Evolutionary conservation across 1,140 invertebrate species (phyloP), one percentile per base, ranked within the genome.

Genomic region (Dryas iulia): DNA sequence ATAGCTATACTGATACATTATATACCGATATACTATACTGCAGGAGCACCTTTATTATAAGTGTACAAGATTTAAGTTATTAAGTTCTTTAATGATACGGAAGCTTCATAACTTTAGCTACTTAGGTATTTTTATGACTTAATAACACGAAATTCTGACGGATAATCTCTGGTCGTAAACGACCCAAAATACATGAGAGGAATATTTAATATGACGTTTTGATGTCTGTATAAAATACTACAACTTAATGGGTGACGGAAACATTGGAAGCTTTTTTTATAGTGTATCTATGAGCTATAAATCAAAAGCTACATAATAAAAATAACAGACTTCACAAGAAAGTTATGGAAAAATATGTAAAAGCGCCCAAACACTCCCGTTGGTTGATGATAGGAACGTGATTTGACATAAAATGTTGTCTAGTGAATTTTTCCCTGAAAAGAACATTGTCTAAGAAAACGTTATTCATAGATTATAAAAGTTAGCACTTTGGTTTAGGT

Each of bases 91-190:
- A 47, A 47, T 21, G 39, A 47, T 21, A 21, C 24, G 8, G 3
- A 18, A 47, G 11, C 23, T n/a, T 24, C 39, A 61, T 61, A 52
- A 52, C 24, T 25, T 52, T 47, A 21, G 24, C 39, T 52, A 47
- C 59, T 53, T 77, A n/a, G 25, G 35, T n/a, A 78, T 81, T 86
- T 83, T 86, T 83, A 86, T 84, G 79, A 66, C 73, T 72, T 77
- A 77, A 82, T 84, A 86, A 81, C 70, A 78, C 54, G 71, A 72
- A 77, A 83, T 83, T 79, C 70, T 76, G 76, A 81, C 77, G 74
- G 73, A 79, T 84, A 83, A 86, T 86, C 81, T 79, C 63, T 65
- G 73, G 69, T 74, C 65, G 69, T 78, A 83, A 85, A 79, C 74
- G 74, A 76, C 71, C 67, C 24, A 14, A 74, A 62, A 70, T 77